Base-by-base conservation (phyloP, 2,797 vertebrate species). In the Buphagus erythrorhynchus region DNA sequence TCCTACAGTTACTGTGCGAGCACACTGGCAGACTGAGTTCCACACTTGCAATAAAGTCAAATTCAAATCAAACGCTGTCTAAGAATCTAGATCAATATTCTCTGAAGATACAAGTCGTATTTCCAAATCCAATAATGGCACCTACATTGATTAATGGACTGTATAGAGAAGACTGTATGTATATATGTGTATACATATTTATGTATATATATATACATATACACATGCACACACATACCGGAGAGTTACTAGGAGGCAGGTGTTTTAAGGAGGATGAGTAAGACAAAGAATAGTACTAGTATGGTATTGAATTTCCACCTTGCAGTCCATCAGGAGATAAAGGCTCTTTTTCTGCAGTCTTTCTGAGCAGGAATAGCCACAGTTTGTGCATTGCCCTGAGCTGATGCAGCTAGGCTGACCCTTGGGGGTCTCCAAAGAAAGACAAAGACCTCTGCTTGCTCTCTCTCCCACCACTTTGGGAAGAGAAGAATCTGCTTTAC, bases 171-270 rank as follows among this genome's bases (percentile, higher is more conserved):
- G 2, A 43, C 2, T 21, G 2, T 16, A 5, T 40, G 2, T 25
- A 2, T 11, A 3, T 16, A 5, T 40, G 2, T 25, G 2, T 11
- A 3, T 21, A 6, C 3, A 7, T 28, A 2, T 33, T 8, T 5
- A 35, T 4, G 12, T 5, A 16, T 1, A 42, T 1, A 15, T 11
- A 22, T 9, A 16, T 4, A 25, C 2, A 16, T 4, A 31, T 9
- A 40, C 9, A 33, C 4, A 62, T 2, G 8, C 4, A 40, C 10
- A 11, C 18, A 14, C 6, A 22, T 7, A 54, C 31, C 11, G 51
- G 7, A 29, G 11, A 36, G n/a, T 65, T 45, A 36, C 33, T 55
- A 46, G 28, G 21, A 55, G 75, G 7, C 28, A 45, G 11, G 3
- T 52, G 13, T 43, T 85, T 58, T 51, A 66, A 93, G 75, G 11